phyloP scores from a whole-genome alignment of 2,797 vertebrate species.

The Aphelocoma californica region DNA sequence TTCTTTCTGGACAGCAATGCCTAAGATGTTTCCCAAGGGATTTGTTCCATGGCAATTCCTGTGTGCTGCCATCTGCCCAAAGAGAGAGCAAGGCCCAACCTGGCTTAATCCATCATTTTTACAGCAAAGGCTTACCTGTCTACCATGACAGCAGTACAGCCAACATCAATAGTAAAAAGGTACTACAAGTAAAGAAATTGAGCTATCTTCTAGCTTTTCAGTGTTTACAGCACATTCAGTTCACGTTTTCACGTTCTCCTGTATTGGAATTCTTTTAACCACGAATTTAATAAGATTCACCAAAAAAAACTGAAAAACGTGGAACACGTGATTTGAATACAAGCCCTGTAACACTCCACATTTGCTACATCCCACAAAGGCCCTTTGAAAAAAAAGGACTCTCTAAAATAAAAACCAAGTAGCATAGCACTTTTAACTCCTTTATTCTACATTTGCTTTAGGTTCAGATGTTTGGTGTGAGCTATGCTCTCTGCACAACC shows the following conservation, averaged over 20 bases:
- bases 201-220: neutral
- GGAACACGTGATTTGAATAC: neutral
- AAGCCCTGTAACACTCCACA: neutral
- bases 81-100: neutral
- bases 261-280: neutral
- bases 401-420: neutral
- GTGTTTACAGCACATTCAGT: neutral
- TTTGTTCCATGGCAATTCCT: neutral
- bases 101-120: neutral
- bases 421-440: neutral
- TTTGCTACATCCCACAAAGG: neutral
- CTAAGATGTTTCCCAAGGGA: neutral
- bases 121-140: neutral
- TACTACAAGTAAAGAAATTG: neutral
- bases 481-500: neutral
- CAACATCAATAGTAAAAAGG: neutral
- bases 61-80: neutral
- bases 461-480: neutral
- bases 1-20: neutral
- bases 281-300: neutral
- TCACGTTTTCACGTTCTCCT: neutral
- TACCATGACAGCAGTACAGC: neutral
- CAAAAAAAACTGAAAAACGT: fast-evolving
- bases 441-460: neutral
- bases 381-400: neutral